phyloP scores from a whole-genome alignment of 2,113 vertebrate species.

The Lampris incognitus region DNA sequence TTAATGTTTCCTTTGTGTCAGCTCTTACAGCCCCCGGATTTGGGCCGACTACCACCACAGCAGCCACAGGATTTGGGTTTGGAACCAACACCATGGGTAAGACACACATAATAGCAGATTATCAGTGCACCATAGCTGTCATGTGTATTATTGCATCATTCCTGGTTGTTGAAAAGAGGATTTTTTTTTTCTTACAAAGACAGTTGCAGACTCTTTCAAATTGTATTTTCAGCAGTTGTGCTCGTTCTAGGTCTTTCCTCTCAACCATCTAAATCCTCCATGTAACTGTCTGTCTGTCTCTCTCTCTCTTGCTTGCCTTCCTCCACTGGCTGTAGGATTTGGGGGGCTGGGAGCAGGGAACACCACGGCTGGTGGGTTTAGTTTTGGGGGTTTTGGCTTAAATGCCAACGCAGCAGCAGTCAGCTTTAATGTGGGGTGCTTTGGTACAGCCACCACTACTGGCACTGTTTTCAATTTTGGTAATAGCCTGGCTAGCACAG shows the following conservation, averaged over 20 bases:
- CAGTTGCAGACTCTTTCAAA: background rate
- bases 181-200: background rate
- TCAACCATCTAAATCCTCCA: conserved; percentile 71
- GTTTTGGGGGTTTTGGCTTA: conserved; percentile 98
- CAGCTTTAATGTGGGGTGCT: conserved; percentile 97
- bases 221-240: background rate
- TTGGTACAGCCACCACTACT: conserved; percentile 93
- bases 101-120: background rate
- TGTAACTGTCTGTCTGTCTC: conserved; percentile 53
- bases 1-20: conserved; percentile 35
- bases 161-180: background rate
- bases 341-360: conserved; percentile 95
- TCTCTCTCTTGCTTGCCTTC: conserved; percentile 81
- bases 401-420: conserved; percentile 92
- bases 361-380: conserved; percentile 95
- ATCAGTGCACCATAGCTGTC: background rate
- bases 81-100: conserved; percentile 80
- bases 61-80: conserved; percentile 84
- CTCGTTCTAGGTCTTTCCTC: background rate
- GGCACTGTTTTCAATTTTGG: conserved; percentile 96
- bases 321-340: conserved; percentile 91
- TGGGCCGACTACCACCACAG: conserved; percentile 78
- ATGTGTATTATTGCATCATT: background rate
- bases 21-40: conserved; percentile 82
- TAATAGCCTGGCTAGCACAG: conserved; percentile 97